phyloP scores from a whole-genome alignment of 1,140 invertebrate genomes.

The Diachasmimorpha longicaudata region DNA sequence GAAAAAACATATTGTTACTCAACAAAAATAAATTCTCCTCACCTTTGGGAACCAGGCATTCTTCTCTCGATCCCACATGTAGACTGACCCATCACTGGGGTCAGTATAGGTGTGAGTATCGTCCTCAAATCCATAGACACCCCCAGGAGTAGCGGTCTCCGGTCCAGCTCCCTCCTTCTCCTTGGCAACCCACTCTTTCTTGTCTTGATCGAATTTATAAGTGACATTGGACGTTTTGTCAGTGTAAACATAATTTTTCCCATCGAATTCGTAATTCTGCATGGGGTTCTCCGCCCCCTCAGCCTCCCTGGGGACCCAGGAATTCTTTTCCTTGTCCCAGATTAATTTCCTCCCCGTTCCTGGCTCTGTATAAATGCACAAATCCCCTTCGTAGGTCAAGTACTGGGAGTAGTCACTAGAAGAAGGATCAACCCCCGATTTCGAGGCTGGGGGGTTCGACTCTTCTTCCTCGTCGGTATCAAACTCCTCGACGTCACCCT shows the following conservation, averaged over 20 bases:
- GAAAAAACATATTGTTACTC: too few relatives aligned
- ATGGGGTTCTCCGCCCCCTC: slow-evolving; percentile 31
- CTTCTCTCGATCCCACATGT: slow-evolving; percentile 89
- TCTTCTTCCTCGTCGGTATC: slow-evolving; percentile 45
- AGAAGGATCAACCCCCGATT: neutral
- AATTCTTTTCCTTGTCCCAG: slow-evolving; percentile 69
- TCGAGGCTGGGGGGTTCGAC: neutral
- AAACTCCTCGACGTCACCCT: slow-evolving; percentile 46
- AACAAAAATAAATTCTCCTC: slow-evolving; percentile 25
- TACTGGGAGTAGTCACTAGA: slow-evolving; percentile 59
- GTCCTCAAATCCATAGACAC: slow-evolving; percentile 74
- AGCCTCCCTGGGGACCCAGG: slow-evolving; percentile 57
- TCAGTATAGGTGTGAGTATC: slow-evolving; percentile 84
- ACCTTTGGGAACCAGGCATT: slow-evolving; percentile 96
- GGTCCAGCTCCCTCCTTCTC: slow-evolving; percentile 43
- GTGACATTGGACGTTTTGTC: slow-evolving; percentile 59
- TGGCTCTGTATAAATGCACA: slow-evolving; percentile 78
- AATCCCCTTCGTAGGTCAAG: slow-evolving; percentile 71
- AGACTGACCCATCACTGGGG: slow-evolving; percentile 82
- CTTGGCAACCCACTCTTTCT: slow-evolving; percentile 70
- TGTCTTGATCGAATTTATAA: slow-evolving; percentile 57
- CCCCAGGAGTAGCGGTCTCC: slow-evolving; percentile 53
- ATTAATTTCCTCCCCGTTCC: slow-evolving; percentile 70
- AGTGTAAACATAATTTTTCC: slow-evolving; percentile 61
- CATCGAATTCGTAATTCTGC: slow-evolving; percentile 64